Conservation (phyloP, 2,113 vertebrate species). For the Plecturocebus donacophilus region DNA sequence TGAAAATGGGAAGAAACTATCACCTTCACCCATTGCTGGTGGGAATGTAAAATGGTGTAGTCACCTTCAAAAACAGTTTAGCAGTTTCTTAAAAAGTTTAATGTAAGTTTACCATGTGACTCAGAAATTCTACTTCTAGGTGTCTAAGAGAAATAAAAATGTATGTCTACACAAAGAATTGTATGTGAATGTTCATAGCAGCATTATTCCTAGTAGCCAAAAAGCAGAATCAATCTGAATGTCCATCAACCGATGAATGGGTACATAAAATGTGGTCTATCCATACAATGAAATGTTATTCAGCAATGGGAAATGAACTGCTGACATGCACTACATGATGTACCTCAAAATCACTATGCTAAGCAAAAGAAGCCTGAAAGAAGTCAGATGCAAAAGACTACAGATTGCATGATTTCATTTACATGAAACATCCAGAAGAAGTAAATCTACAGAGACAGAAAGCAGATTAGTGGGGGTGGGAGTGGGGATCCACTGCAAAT, state of each 20-base stretch:
- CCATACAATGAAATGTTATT: background rate
- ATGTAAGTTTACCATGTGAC: background rate
- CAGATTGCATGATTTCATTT: background rate
- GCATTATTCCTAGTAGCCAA: background rate
- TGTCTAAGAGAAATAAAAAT: slow-evolving; percentile 44
- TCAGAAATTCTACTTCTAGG: background rate
- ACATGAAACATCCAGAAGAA: background rate
- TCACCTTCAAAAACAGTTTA: background rate
- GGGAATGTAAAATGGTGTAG: background rate
- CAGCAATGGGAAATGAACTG: background rate
- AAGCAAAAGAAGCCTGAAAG: slow-evolving; percentile 21
- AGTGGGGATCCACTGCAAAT: background rate
- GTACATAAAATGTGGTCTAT: background rate
- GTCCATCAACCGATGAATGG: background rate
- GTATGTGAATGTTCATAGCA: background rate
- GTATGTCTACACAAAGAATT: background rate
- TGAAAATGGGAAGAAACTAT: background rate
- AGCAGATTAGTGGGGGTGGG: background rate
- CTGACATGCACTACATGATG: background rate
- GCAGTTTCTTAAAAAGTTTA: slow-evolving; percentile 19
- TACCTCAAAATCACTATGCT: background rate
- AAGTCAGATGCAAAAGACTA: background rate
- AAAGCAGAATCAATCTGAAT: background rate
- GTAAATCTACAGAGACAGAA: background rate
- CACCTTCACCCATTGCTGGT: background rate